Conservation (phyloP, 2,113 vertebrate genomes). For the Lepidothrix coronata region DNA sequence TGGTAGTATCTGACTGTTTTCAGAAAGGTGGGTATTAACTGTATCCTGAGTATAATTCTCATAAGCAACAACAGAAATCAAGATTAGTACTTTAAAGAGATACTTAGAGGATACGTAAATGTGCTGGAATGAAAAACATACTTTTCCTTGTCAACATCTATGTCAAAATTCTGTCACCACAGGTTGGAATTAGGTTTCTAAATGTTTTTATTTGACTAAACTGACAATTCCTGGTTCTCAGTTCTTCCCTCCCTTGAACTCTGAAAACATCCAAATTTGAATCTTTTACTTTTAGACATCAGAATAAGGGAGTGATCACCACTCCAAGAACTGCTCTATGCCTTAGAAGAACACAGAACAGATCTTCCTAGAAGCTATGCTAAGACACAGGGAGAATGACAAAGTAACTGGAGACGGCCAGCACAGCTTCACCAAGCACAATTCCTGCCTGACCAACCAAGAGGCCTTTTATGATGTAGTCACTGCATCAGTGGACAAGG, state of each 20-base stretch:
- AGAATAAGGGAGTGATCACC: neutral
- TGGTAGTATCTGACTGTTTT: conserved; percentile 47
- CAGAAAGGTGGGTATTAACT: neutral
- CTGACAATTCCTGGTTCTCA: neutral
- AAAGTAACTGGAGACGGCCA: neutral
- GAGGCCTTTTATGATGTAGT: neutral
- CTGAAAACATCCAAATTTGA: neutral
- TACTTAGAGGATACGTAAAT: neutral
- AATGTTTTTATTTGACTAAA: neutral
- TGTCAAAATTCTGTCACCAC: neutral
- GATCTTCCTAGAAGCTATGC: neutral
- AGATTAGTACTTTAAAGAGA: neutral
- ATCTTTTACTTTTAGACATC: neutral
- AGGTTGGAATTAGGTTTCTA: neutral
- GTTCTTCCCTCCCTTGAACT: neutral
- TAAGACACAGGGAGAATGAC: neutral
- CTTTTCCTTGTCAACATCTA: neutral
- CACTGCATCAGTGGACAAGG: neutral
- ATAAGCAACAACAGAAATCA: neutral
- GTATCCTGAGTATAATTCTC: neutral
- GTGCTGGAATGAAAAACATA: neutral
- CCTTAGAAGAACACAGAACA: neutral
- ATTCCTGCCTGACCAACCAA: neutral
- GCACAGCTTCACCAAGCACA: neutral
- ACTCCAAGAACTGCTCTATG: neutral